These are phyloP conservation scores for Dicaeum eximium DNA, from an alignment of 2,113 vertebrate genomes.

Conservation along the genomic window DNA sequence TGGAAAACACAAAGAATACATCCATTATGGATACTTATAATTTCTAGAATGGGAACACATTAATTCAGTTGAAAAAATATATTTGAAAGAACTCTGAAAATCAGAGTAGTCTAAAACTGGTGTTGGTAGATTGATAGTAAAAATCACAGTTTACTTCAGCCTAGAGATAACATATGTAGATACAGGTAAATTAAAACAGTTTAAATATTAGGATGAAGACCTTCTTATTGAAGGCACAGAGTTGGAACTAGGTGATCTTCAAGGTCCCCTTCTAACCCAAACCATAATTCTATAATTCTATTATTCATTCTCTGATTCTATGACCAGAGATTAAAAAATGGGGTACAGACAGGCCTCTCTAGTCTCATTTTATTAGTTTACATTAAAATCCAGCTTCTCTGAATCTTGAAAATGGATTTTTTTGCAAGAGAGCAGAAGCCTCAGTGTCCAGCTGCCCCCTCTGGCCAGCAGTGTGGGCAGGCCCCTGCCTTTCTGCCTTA, in stretches of 20 bases:
- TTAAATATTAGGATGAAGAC: neutral
- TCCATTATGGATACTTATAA: neutral
- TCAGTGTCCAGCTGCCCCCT: too few species aligned
- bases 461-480: neutral
- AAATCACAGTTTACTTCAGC: neutral
- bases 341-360: neutral
- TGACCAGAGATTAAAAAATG: neutral
- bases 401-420: neutral
- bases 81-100: neutral
- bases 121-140: neutral
- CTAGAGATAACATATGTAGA: neutral
- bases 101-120: neutral
- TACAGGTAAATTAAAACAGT: neutral
- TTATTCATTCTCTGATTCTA: too few species aligned
- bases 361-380: neutral
- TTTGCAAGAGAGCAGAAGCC: neutral
- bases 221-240: fast-evolving
- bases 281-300: neutral
- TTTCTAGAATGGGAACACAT: neutral
- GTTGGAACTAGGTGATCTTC: neutral
- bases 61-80: neutral
- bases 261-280: neutral
- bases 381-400: neutral
- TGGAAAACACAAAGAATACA: neutral
- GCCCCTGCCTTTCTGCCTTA: neutral